phyloP scores from a whole-genome alignment of 2,113 vertebrate genomes.

The Syngnathus typhle region DNA sequence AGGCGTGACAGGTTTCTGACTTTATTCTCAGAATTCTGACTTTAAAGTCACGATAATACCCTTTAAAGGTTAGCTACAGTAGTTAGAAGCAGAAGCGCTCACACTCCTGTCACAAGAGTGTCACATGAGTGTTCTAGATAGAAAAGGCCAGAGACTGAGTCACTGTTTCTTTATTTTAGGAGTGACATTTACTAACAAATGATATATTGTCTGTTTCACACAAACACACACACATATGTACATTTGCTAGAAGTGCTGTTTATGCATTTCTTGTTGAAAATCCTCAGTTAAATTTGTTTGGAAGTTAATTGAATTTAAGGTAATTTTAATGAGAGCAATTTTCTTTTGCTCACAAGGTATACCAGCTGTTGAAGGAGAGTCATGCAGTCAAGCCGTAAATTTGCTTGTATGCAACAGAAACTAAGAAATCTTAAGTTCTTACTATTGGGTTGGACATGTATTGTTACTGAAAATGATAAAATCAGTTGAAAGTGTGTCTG shows the following conservation, averaged over 20 bases:
- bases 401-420: background rate
- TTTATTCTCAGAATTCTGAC: no score
- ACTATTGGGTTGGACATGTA: background rate
- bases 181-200: slow-evolving; percentile 40
- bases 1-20: no score
- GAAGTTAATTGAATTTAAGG: no score
- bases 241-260: no score
- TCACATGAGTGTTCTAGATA: slow-evolving; percentile 27
- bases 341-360: slow-evolving; percentile 2
- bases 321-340: no score
- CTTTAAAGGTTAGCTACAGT: background rate
- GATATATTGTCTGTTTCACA: slow-evolving; percentile 7
- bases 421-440: background rate
- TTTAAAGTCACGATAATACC: background rate
- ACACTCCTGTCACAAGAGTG: no score
- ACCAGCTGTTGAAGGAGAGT: background rate
- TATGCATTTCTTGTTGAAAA: no score
- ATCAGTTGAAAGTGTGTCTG: slow-evolving; percentile 12
- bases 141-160: slow-evolving; percentile 31
- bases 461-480: background rate
- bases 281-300: no score
- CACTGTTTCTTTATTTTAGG: slow-evolving; percentile 49
- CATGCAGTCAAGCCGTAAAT: background rate
- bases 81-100: background rate
- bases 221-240: background rate